A percentile compares a stretch with the other conserved stretches of the same genome.
phyloP scores from a whole-genome alignment of 2,888 invertebrate species.

The Cryptophagus acutangulus region DNA sequence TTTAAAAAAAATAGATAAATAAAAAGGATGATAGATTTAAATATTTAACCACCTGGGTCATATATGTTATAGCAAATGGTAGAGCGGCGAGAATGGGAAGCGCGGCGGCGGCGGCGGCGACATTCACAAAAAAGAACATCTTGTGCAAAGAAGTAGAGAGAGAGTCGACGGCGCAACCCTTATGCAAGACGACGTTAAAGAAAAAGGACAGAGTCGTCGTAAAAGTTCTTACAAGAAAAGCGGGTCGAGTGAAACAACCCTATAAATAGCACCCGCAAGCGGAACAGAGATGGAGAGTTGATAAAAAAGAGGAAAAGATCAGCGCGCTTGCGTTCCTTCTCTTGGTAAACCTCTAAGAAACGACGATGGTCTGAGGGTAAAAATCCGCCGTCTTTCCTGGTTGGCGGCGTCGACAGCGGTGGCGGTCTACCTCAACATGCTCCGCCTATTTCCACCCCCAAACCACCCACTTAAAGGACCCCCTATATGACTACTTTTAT shows the following conservation, averaged over 20 bases:
- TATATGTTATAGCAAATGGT: no score
- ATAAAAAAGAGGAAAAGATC: conserved; percentile 44
- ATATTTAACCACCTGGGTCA: no score
- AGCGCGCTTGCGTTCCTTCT: conserved; percentile 44
- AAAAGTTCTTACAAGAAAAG: conserved; percentile 24
- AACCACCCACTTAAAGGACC: conserved; percentile 37
- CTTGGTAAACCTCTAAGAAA: conserved; percentile 52
- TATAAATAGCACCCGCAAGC: conserved; percentile 5
- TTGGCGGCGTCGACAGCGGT: conserved; percentile 49
- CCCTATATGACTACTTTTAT: conserved; percentile 43
- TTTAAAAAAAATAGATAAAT: no score
- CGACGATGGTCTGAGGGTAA: conserved; percentile 52
- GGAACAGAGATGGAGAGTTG: conserved; percentile 26
- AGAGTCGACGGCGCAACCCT: conserved; percentile 2
- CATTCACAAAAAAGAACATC: conserved; percentile 1
- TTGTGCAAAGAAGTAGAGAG: no score
- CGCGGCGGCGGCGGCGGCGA: no score
- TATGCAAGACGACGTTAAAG: neutral
- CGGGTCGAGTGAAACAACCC: conserved; percentile 16
- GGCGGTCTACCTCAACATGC: conserved; percentile 52
- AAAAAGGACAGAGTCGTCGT: conserved; percentile 9
- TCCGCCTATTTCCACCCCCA: conserved; percentile 44
- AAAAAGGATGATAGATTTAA: no score
- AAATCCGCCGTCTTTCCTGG: conserved; percentile 53
- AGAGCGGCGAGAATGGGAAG: no score